Percentiles rank a stretch among this genome's conserved stretches.
Evolutionary conservation across 2,797 vertebrate species (phyloP).

Genomic region (Phylloscopus collybita): DNA sequence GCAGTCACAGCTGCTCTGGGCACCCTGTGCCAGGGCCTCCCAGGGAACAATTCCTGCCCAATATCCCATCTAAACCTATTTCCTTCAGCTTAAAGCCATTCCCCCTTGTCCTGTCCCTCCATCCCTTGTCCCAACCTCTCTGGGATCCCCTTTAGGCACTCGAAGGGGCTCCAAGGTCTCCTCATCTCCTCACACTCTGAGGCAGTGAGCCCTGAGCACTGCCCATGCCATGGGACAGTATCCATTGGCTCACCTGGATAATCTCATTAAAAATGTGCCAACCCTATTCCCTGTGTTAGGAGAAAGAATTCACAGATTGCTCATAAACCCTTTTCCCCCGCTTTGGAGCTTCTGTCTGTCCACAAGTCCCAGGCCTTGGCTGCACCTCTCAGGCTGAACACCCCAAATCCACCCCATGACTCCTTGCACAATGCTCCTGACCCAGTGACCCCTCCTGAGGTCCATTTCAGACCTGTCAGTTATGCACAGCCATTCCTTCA

Average conservation of each 20-base stretch:
- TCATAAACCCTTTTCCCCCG: rapidly evolving
- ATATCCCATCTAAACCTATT: background rate
- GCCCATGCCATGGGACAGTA: background rate
- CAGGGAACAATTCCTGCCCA: background rate
- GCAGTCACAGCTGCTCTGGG: background rate
- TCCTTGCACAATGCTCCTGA: background rate
- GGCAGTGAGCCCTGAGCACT: background rate
- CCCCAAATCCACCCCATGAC: background rate
- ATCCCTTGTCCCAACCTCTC: background rate
- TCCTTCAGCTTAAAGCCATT: background rate
- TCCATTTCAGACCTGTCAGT: background rate
- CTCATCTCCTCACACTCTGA: rapidly evolving
- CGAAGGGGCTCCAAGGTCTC: too few relatives aligned
- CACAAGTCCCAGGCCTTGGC: rapidly evolving
- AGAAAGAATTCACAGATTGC: background rate
- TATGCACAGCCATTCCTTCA: background rate
- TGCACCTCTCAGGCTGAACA: background rate
- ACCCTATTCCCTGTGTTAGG: too few relatives aligned
- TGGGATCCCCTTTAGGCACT: background rate
- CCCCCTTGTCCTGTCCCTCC: rapidly evolving
- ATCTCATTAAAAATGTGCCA: background rate
- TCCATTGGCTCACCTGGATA: background rate
- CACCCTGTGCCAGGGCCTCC: background rate
- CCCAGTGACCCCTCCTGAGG: background rate
- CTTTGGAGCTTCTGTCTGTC: background rate